Base-by-base conservation (phyloP, 2,113 vertebrate species). In the Seriola dumerili region DNA sequence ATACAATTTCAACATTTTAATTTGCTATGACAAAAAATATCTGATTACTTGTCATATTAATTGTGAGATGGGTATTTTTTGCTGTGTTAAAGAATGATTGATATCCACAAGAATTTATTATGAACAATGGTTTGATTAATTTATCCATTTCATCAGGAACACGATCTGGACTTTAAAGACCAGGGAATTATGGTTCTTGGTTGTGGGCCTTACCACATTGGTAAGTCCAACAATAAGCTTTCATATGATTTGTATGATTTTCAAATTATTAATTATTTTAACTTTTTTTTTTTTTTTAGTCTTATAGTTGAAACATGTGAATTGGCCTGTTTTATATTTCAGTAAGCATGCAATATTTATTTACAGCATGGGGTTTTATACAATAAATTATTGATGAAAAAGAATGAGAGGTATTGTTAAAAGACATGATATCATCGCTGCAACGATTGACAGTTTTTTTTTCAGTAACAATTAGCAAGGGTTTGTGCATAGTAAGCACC, bases 151-250 rank as follows among this genome's bases (percentile, higher is more conserved):
- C 77, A 74, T 82, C 73, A 99, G 98, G 98, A 99, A 69, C 97
- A 99, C 0, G 98, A 99, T 84, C 86, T 99, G 92, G 96, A 95
- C 58, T 99, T 99, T 92, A 93, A 95, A 88, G 98, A 98, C 76
- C 93, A 94, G 62, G 97, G 97, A 85, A 94, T 97, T 81, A 99
- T 99, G 97, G 97, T 99, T 85, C 89, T 99, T 82, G 97, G 98
- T 73, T 99, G 98, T 92, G 98, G 98, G 75, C 97, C 98, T 0
- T 99, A 99, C 90, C 97, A 98, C 88, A 99, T 98, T 80, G 97
- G 97, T 99, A 95, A 96, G 95, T 73, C 2, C 10, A 52, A 58
- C 13, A 75, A 13, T 58, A 66, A 17, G 1, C 32, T 29, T 58
- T 13, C 5, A 10, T 32, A 0, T 1, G 13, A 36, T 10, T 0